Percentiles rank a stretch among this genome's conserved stretches.
Evolutionary conservation across 1,140 invertebrate species (phyloP).

Genomic region (Goniozus legneri): DNA sequence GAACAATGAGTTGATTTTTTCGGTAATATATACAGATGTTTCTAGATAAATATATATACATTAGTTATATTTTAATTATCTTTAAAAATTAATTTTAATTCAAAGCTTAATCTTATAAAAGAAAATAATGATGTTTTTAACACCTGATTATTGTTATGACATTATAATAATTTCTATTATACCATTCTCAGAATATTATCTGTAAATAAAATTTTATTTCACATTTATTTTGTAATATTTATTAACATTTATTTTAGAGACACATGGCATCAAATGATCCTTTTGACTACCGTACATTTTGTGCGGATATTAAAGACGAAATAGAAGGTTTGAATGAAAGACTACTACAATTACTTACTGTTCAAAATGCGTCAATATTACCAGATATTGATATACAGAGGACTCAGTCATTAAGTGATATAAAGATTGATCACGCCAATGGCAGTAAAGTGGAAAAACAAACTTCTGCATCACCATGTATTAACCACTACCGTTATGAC

Average conservation of each 20-base stretch:
- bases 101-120: not conserved
- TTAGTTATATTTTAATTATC: not conserved
- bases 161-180: not conserved
- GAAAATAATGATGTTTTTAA: not conserved
- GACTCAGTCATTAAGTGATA: constrained; percentile 25
- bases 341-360: constrained; percentile 34
- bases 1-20: constrained; percentile 5
- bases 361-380: constrained; percentile 23
- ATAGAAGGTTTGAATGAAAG: constrained; percentile 41
- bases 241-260: not conserved
- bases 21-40: constrained; percentile 1
- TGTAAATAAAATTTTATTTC: not conserved
- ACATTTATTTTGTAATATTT: not conserved
- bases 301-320: constrained; percentile 31
- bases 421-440: constrained; percentile 30
- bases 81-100: not conserved
- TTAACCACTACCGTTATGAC: constrained; percentile 30
- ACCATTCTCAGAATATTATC: not conserved
- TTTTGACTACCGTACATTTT: not conserved
- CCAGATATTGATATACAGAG: constrained; percentile 19
- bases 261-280: not conserved
- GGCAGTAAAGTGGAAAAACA: constrained; percentile 24
- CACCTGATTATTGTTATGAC: not conserved
- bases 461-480: constrained; percentile 11
- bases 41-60: not conserved